A percentile compares a stretch with the other conserved stretches of the same genome.
Conservation (phyloP, 2,113 vertebrate species). For the Forbesichthys papilliferus region DNA sequence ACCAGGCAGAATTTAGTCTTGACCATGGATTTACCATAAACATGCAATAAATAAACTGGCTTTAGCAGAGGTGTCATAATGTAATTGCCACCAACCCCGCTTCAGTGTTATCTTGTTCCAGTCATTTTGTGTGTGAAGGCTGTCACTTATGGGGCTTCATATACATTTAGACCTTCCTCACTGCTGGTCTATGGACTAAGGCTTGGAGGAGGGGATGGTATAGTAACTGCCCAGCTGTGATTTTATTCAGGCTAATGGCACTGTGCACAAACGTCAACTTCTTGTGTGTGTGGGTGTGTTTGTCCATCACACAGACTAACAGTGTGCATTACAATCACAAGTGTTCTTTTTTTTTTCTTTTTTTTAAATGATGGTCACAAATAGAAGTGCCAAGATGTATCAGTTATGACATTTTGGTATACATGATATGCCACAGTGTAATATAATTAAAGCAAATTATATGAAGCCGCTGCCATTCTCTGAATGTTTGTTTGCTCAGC, state of each 20-base stretch:
- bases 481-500: constrained; percentile 7
- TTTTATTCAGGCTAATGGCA: constrained; percentile 50
- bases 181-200: constrained; percentile 33
- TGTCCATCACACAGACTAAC: constrained; percentile 21
- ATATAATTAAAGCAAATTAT: too few species aligned
- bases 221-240: constrained; percentile 61
- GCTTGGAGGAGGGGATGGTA: constrained; percentile 17
- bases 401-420: constrained; percentile 19
- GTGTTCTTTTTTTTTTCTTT: constrained; percentile 20
- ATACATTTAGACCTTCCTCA: constrained; percentile 9
- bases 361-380: constrained; percentile 35
- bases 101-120: constrained; percentile 49
- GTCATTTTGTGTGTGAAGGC: constrained; percentile 50
- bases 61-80: constrained; percentile 33
- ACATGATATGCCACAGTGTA: constrained; percentile 21
- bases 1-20: too few species aligned
- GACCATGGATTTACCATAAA: neutral
- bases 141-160: constrained; percentile 49
- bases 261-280: constrained; percentile 58
- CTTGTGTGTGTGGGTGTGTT: constrained; percentile 17
- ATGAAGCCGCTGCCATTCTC: neutral
- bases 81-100: constrained; percentile 33
- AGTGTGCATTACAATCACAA: constrained; percentile 56
- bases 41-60: neutral
- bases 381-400: constrained; percentile 6